Base-by-base conservation (phyloP, 2,888 invertebrate genomes). In the Coenonympha glycerion region DNA sequence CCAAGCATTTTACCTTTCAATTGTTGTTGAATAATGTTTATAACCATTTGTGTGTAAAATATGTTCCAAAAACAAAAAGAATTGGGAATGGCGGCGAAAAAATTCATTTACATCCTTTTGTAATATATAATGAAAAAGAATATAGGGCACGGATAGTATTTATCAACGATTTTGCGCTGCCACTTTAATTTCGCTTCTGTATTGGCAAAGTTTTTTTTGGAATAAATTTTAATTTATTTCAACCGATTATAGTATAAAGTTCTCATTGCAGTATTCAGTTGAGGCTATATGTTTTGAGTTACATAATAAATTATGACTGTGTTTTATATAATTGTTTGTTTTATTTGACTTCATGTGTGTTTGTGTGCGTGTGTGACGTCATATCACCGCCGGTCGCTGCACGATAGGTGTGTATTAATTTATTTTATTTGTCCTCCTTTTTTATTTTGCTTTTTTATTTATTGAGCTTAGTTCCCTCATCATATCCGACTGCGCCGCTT, bases 361-460 rank as follows among this genome's bases (percentile, higher is more conserved):
- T 31, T 33, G 45, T 45, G 41, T 49, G 46, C 24, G 41, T 28
- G 42, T 30, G 34, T 19, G 37, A 31, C 31, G 15, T 30, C 30
- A 13, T 30, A 6, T 13, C 13, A 52, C n/a, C 15, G 37, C 9
- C 55, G 55, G 52, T 55, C 26, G 54, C 57, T 30, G 57, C 62
- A 52, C 61, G 51, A 42, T 48, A 62, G 63, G 63, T 68, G 64
- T 63, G 64, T 65, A 66, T 58, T 41, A 22, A n/a, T 59, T 58
- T 57, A 57, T 53, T 46, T 50, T 49, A 39, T 21, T 22, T 3
- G 13, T 22, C n/a, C n/a, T n/a, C n/a, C n/a, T n/a, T n/a, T 2
- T 37, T 11, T 3, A 6, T 21, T 11, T 4, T 21, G 9, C 36
- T 9, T 36, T 36, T 19, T 36, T 1, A 11, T 36, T 36, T 19